These are phyloP conservation scores for Hirundichthys speculiger DNA, from an alignment of 2,113 vertebrate species.

Conservation along the genomic window DNA sequence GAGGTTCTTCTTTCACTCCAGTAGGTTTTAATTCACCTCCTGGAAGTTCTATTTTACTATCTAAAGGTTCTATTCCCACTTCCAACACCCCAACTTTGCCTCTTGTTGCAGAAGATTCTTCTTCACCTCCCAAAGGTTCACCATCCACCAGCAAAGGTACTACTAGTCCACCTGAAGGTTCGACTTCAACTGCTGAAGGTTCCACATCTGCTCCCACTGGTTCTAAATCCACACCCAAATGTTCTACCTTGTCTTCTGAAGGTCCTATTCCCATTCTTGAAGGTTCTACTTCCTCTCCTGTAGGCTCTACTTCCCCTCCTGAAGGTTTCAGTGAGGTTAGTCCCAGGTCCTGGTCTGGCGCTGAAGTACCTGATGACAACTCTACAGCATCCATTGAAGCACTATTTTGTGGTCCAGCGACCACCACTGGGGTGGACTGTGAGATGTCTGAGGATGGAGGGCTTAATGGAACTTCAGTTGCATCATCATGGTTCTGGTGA, in stretches of 20 bases:
- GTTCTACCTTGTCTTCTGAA: not conserved
- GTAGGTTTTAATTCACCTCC: not conserved
- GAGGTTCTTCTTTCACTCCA: not conserved
- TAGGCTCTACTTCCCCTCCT: not conserved
- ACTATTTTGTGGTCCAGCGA: too few species aligned
- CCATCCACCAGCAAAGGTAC: too few species aligned
- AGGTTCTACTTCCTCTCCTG: not conserved
- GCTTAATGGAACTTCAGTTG: not conserved
- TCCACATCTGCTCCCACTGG: not conserved
- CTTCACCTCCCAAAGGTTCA: not conserved
- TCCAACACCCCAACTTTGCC: too few species aligned
- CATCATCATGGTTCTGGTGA: slow-evolving; percentile 18
- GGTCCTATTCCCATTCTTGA: not conserved
- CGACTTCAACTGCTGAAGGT: not conserved
- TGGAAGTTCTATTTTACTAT: not conserved
- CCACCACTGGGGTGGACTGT: not conserved
- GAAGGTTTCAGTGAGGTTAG: not conserved
- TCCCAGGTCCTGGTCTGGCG: not conserved
- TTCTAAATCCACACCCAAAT: not conserved
- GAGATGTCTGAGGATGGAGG: not conserved
- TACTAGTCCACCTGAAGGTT: not conserved
- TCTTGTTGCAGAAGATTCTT: too few species aligned
- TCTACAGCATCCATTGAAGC: not conserved
- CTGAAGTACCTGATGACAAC: not conserved
- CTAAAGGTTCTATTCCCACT: not conserved